Evolutionary conservation across 2,888 invertebrate genomes (phyloP).

Genomic region (Epistrophe eligans): DNA sequence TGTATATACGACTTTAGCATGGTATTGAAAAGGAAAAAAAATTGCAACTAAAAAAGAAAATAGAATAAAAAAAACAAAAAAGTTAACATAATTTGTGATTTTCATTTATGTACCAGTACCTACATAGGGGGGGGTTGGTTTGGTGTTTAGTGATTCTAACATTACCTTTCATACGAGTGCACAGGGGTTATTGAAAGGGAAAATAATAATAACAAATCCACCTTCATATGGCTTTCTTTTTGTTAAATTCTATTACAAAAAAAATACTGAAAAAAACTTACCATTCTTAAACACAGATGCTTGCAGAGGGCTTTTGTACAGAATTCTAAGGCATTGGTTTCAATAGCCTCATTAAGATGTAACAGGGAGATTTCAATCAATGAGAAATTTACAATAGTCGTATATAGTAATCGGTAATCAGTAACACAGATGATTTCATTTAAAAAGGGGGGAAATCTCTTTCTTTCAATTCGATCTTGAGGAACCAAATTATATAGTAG

Average conservation of each 20-base stretch:
- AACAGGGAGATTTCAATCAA: constrained; percentile 15
- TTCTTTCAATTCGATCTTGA: not conserved
- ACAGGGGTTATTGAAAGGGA: constrained; percentile 29
- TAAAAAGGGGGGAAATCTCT: not conserved
- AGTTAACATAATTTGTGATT: constrained; percentile 53
- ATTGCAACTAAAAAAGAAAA: constrained; percentile 13
- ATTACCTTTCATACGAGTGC: constrained; percentile 5
- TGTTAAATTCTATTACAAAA: not conserved
- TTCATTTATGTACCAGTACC: constrained; percentile 5
- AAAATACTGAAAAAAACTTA: constrained; percentile 4
- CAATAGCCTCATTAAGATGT: constrained; percentile 30
- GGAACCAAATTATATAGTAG: not conserved
- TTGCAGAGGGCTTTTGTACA: not conserved
- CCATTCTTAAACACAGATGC: constrained; percentile 1
- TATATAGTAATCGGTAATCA: not conserved
- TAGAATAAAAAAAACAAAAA: constrained; percentile 15
- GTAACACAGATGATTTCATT: not conserved
- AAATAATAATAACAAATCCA: not conserved
- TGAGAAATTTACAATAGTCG: not conserved
- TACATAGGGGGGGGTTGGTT: constrained; percentile 1
- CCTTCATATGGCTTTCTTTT: not conserved
- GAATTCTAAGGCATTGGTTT: constrained; percentile 21
- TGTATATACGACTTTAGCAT: constrained; percentile 8
- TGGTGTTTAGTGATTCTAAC: constrained; percentile 14
- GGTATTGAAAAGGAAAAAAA: constrained; percentile 14